These are phyloP conservation scores for Cyanistes caeruleus DNA, from an alignment of 2,113 vertebrate genomes.

Conservation along the genomic window DNA sequence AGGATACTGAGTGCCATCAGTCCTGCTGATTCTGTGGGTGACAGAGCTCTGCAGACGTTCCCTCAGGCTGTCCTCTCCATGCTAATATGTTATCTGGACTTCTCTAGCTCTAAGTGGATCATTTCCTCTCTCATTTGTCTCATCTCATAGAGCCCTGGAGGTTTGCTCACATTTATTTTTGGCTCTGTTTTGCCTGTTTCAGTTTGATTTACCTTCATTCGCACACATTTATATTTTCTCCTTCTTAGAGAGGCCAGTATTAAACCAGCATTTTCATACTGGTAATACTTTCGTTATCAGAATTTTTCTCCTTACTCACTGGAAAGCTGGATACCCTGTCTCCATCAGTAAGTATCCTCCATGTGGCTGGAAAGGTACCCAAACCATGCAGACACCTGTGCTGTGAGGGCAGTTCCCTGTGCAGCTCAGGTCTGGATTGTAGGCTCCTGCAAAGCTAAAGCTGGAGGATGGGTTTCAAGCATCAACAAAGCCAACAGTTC, in stretches of 20 bases:
- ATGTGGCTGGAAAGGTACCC: background rate
- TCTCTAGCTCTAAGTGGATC: background rate
- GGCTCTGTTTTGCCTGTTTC: background rate
- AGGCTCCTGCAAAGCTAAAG: background rate
- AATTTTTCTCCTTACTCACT: background rate
- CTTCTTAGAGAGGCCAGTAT: background rate
- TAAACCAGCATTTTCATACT: background rate
- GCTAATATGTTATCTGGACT: background rate
- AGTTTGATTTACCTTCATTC: constrained; percentile 12
- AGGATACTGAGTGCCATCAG: background rate
- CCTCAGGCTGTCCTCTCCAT: background rate
- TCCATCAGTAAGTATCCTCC: background rate
- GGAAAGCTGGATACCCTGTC: background rate
- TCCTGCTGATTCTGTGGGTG: background rate
- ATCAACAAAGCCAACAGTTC: background rate
- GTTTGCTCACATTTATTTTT: constrained; percentile 31
- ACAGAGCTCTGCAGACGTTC: background rate
- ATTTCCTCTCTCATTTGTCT: constrained; percentile 26
- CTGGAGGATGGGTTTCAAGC: background rate
- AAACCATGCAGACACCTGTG: accelerated
- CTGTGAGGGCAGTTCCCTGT: background rate
- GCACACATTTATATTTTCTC: background rate
- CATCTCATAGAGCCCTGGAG: background rate
- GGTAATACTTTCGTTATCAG: background rate
- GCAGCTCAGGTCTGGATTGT: background rate